Conservation (phyloP, 2,888 invertebrate genomes). For the Loripinus fragilis region DNA sequence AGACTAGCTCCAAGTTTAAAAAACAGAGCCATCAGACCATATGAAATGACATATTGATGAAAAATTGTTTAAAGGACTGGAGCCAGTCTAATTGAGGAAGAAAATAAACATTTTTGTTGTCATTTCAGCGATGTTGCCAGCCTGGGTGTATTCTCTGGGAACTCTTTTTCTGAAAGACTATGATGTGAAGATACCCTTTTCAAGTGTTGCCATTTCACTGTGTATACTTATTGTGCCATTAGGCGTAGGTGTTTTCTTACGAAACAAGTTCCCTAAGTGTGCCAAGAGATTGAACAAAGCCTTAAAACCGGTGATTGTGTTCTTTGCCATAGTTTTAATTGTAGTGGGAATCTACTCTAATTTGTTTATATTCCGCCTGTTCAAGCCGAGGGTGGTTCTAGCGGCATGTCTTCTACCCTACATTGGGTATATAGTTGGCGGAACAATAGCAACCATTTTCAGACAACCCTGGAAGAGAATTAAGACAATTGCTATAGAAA, state of each 20-base stretch:
- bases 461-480: slow-evolving; percentile 73
- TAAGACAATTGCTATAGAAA: slow-evolving; percentile 93
- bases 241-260: slow-evolving; percentile 81
- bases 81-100: too few relatives aligned
- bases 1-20: too few relatives aligned
- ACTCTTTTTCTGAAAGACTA: slow-evolving; percentile 87
- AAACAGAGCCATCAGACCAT: too few relatives aligned
- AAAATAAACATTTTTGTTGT: too few relatives aligned
- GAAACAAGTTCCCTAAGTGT: slow-evolving; percentile 86
- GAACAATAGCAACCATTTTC: slow-evolving; percentile 67
- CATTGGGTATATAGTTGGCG: slow-evolving; percentile 78
- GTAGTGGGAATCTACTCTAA: slow-evolving; percentile 95
- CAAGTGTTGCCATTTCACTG: slow-evolving; percentile 90
- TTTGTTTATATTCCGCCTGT: slow-evolving; percentile 93
- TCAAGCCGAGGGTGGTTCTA: slow-evolving; percentile 85
- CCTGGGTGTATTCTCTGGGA: slow-evolving; percentile 96
- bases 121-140: slow-evolving; percentile 91
- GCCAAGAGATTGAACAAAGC: slow-evolving; percentile 86
- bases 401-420: slow-evolving; percentile 80
- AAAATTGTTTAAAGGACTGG: too few relatives aligned
- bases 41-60: too few relatives aligned
- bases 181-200: slow-evolving; percentile 91
- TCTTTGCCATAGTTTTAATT: slow-evolving; percentile 92
- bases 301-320: slow-evolving; percentile 92
- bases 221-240: slow-evolving; percentile 91